Evolutionary conservation across 1,140 invertebrate species (phyloP), one percentile per base, ranked within the genome.

Genomic region (Notospermus geniculatus): DNA sequence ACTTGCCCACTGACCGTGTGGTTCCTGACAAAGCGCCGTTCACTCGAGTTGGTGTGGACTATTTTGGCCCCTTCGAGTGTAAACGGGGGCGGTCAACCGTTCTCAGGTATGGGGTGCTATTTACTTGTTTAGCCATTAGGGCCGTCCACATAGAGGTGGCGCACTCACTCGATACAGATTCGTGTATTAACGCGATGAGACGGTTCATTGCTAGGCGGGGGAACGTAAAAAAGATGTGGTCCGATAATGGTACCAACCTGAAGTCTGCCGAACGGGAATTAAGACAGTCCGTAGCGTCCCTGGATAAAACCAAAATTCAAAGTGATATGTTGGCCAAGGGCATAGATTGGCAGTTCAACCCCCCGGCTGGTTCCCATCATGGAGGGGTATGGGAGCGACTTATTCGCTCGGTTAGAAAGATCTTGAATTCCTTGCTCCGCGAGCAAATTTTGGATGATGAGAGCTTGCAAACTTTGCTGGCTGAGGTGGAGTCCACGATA

Each of bases 301-400:
- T 27, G 67, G 58, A 74, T 29, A 17, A 59, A 19, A 7, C 4
- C 28, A 25, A 64, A 41, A 39, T 60, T 15, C 13, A 28, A 15
- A 7, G 32, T 27, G 15, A 23, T 9, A 11, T 70, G 27, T 19
- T 28, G 50, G 13, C 56, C 15, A 59, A 61, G 25, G 32, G 55
- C 2, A 77, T 75, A 19, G 55, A 71, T 27, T 83, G 77, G 78
- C 64, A 79, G 61, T 82, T 82, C 60, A 80, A 72, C 39, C 72
- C 77, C 23, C 73, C 80, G 9, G 45, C 60, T 57, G 69, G 65
- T 23, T 71, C 75, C 1, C 72, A 80, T 59, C 71, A 74, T 36
- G 80, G 80, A 54, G 80, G 80, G 1, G 66, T 71, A 28, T 82
- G 66, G 78, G 69, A 83, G 53, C 61, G 64, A 56, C 68, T 63